phyloP scores from a whole-genome alignment of 2,888 invertebrate species.

The Drosophila paramelanica region DNA sequence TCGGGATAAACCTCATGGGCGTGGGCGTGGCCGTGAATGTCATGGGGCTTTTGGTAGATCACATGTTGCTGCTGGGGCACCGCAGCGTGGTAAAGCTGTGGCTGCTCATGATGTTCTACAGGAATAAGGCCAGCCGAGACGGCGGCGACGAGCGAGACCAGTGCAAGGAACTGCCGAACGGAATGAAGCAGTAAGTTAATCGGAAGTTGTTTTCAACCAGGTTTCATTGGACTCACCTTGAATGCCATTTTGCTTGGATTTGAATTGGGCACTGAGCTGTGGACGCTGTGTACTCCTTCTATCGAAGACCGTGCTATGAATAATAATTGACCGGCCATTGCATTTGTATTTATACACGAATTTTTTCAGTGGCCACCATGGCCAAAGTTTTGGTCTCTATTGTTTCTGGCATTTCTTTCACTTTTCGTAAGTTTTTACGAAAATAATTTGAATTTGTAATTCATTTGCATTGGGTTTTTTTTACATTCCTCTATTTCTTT shows the following conservation, averaged over 20 bases:
- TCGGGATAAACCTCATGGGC: slow-evolving; percentile 76
- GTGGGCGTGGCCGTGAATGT: slow-evolving; percentile 60
- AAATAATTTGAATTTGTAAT: slow-evolving; percentile 61
- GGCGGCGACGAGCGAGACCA: slow-evolving; percentile 64
- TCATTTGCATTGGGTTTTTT: slow-evolving; percentile 67
- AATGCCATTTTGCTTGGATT: slow-evolving; percentile 74
- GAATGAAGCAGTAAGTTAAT: background rate
- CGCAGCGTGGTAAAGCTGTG: slow-evolving; percentile 44
- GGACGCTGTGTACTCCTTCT: slow-evolving; percentile 73
- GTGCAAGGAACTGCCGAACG: slow-evolving; percentile 63
- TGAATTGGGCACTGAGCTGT: slow-evolving; percentile 39
- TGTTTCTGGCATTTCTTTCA: slow-evolving; percentile 74
- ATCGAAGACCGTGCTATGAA: slow-evolving; percentile 75
- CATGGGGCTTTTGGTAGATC: slow-evolving; percentile 72
- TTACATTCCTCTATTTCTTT: background rate
- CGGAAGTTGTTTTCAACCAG: background rate
- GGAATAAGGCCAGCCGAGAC: slow-evolving; percentile 75
- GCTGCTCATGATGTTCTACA: slow-evolving; percentile 71
- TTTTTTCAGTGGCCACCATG: slow-evolving; percentile 37
- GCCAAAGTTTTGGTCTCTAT: slow-evolving; percentile 39
- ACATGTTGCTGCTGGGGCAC: slow-evolving; percentile 65
- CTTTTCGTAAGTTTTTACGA: slow-evolving; percentile 66
- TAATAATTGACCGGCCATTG: slow-evolving; percentile 71
- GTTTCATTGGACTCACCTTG: slow-evolving; percentile 68
- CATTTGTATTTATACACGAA: slow-evolving; percentile 80